Conservation (phyloP, 2,113 vertebrate species). For the Dendrocopos noguchii region DNA sequence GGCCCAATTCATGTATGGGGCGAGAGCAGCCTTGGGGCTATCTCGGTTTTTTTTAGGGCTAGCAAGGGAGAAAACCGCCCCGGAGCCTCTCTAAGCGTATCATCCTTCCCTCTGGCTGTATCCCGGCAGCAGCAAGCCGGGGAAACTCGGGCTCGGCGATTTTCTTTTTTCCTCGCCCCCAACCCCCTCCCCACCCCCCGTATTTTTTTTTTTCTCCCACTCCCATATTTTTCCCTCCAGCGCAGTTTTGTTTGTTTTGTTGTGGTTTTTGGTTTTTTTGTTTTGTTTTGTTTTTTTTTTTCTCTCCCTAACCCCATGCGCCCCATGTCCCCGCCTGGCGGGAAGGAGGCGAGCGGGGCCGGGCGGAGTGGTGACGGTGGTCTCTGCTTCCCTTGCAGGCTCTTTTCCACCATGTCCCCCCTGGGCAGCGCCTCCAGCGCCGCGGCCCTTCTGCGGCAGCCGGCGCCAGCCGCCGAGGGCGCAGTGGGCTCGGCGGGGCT, state of each 20-base stretch:
- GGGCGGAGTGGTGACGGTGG: neutral
- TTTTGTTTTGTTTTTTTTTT: neutral
- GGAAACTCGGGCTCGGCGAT: too few species aligned
- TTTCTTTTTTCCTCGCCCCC: neutral
- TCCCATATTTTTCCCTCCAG: neutral
- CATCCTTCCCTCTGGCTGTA: neutral
- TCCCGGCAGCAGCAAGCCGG: neutral
- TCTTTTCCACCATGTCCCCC: constrained; percentile 94
- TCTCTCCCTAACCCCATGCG: too few species aligned
- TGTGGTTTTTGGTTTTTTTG: too few species aligned
- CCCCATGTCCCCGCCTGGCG: neutral
- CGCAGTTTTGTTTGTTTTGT: neutral
- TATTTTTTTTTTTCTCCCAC: neutral
- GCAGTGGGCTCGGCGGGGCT: constrained; percentile 79
- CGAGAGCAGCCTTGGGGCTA: neutral
- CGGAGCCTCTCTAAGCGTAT: neutral
- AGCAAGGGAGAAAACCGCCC: neutral
- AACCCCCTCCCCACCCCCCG: too few species aligned
- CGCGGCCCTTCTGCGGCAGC: constrained; percentile 90
- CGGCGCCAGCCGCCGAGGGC: constrained; percentile 84
- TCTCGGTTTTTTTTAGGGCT: too few species aligned
- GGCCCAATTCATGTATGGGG: neutral
- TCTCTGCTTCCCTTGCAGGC: constrained; percentile 76
- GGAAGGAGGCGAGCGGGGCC: neutral
- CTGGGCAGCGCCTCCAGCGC: constrained; percentile 93